Evolutionary conservation across 2,797 vertebrate genomes (phyloP).

Genomic region (Artibeus jamaicensis): DNA sequence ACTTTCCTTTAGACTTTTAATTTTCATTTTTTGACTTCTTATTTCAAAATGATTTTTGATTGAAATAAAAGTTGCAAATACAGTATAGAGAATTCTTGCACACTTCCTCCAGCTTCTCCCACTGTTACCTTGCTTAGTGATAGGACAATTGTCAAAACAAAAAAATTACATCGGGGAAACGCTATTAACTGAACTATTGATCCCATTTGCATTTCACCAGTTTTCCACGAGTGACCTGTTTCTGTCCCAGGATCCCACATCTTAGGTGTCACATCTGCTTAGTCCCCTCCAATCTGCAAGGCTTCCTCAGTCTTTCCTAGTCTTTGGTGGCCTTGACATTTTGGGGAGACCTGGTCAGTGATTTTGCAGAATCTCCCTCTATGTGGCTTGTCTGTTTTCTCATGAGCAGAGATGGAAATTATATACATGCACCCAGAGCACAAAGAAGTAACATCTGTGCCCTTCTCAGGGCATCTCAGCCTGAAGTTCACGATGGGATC

Average conservation of each 20-base stretch:
- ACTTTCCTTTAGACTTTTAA: background rate
- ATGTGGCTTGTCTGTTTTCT: background rate
- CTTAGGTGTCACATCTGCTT: background rate
- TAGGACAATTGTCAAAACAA: background rate
- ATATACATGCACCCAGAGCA: background rate
- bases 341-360: background rate
- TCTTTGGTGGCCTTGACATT: background rate
- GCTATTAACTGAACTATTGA: background rate
- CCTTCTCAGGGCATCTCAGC: background rate
- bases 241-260: background rate
- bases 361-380: background rate
- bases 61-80: background rate
- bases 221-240: background rate
- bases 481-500: background rate
- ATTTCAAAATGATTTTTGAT: background rate
- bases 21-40: constrained; percentile 24
- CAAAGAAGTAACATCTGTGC: background rate
- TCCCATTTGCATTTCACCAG: background rate
- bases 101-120: background rate
- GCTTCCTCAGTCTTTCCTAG: background rate
- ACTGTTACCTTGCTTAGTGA: background rate
- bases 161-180: background rate
- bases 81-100: background rate
- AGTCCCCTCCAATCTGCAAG: background rate
- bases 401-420: background rate